Conservation (phyloP, 1,140 invertebrate genomes). For the Steinernema khuongi region DNA sequence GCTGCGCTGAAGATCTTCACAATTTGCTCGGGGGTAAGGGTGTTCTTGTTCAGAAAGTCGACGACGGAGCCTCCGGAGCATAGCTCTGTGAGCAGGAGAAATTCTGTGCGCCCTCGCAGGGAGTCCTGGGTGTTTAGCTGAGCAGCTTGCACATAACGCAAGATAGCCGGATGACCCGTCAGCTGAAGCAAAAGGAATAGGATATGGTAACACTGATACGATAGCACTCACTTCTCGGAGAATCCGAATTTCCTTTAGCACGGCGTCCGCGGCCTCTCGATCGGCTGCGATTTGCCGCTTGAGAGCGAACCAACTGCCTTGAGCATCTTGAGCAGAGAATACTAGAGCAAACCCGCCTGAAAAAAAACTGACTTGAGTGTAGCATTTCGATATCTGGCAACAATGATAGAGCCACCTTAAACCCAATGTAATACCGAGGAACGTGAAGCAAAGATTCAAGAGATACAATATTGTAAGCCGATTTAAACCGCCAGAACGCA, state of each 20-base stretch:
- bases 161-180: conserved; percentile 49
- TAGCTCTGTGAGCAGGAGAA: conserved; percentile 50
- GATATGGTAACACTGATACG: conserved; percentile 10
- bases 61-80: conserved; percentile 53
- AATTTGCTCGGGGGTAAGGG: conserved; percentile 61
- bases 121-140: conserved; percentile 16
- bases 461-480: conserved; percentile 19
- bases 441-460: conserved; percentile 1
- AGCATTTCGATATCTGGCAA: too few relatives aligned
- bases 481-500: background rate
- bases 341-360: conserved; percentile 53
- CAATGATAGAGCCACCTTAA: too few relatives aligned
- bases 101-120: conserved; percentile 39
- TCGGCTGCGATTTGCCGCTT: conserved; percentile 52
- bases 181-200: conserved; percentile 37
- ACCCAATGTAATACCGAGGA: too few relatives aligned
- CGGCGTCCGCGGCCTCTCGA: conserved; percentile 38
- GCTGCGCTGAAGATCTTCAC: conserved; percentile 84
- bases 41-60: conserved; percentile 38
- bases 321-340: conserved; percentile 46
- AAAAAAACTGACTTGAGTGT: conserved; percentile 23
- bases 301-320: conserved; percentile 50
- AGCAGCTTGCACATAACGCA: conserved; percentile 33
- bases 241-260: conserved; percentile 49
- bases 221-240: conserved; percentile 38